Base-by-base conservation (phyloP, 2,888 invertebrate species). In the Theretra japonica region DNA sequence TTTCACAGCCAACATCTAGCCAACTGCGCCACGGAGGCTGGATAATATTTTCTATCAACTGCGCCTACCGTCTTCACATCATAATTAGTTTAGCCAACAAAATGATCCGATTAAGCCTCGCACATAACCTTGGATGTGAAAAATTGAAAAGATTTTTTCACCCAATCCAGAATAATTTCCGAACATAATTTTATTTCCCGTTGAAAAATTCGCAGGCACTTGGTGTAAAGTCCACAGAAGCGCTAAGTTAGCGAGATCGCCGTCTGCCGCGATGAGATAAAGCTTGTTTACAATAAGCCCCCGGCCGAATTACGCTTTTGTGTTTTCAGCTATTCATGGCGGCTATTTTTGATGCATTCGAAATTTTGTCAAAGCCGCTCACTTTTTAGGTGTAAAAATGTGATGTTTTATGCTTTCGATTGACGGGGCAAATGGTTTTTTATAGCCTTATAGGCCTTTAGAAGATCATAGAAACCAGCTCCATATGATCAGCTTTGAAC, bases 211-310 rank as follows among this genome's bases (percentile, higher is more conserved):
- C 53, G 50, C 62, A 28, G 30, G 19, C 60, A 53, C 53, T 53
- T 53, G 59, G 48, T 60, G 59, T 70, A 70, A 70, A 70, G 50
- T 60, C 59, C 21, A 70, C 70, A 65, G 77, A 82, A 80, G 79
- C 77, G 79, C 79, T 77, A 80, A 81, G 82, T 79, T 79, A 72
- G 82, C 79, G 78, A 82, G 84, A 87, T 87, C 82, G 82, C 80
- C 82, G 87, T 82, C 89, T 90, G 90, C 80, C 74, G 79, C 77
- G 76, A 75, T 79, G 81, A 82, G 91, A 91, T 91, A 91, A 89
- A 85, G 80, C 78, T 83, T 88, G 87, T 90, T 89, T 87, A 88
- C 87, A 85, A 83, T 83, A 82, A 83, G 80, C 82, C 80, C 79
- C 78, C 77, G 75, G 19, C 79, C 76, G 68, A 79, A 76, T 79